These are phyloP conservation scores for Gephyroberyx darwinii DNA, from an alignment of 2,797 vertebrate genomes.

Conservation along the genomic window DNA sequence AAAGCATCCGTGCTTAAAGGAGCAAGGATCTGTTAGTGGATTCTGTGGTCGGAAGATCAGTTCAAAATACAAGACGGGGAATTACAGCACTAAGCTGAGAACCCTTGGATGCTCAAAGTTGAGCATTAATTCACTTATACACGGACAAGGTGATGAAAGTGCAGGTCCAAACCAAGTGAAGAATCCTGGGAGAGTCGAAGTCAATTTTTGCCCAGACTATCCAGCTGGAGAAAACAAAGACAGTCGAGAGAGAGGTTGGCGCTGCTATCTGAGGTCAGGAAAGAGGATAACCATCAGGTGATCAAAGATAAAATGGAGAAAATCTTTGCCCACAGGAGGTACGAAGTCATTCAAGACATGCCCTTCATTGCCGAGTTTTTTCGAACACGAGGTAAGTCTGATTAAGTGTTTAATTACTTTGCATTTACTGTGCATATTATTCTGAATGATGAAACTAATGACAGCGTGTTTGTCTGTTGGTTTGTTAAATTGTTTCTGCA, in stretches of 20 bases:
- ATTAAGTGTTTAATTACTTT: too few relatives aligned
- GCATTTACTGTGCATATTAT: too few relatives aligned
- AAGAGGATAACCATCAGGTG: constrained; percentile 21
- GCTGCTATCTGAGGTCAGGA: constrained; percentile 31
- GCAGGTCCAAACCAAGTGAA: constrained; percentile 25
- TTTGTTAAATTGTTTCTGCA: too few relatives aligned
- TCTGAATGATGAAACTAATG: too few relatives aligned
- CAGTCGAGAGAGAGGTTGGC: constrained; percentile 6
- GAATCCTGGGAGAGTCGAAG: constrained; percentile 31
- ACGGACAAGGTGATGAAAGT: background rate
- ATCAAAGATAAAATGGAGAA: constrained; percentile 28
- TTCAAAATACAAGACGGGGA: constrained; percentile 23
- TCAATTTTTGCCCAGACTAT: constrained; percentile 35
- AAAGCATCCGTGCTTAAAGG: constrained; percentile 33
- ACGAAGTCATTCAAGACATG: constrained; percentile 12
- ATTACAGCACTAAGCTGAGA: background rate
- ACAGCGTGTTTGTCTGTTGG: too few relatives aligned
- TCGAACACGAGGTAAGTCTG: too few relatives aligned
- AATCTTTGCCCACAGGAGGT: constrained; percentile 19
- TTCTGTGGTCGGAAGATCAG: constrained; percentile 36
- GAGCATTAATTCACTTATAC: constrained; percentile 3
- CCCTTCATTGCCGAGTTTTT: constrained; percentile 5
- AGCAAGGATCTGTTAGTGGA: constrained; percentile 17
- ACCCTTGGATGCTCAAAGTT: constrained; percentile 12
- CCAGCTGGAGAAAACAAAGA: constrained; percentile 33